Base-by-base conservation (phyloP, 2,113 vertebrate genomes). In the Nerophis ophidion region DNA sequence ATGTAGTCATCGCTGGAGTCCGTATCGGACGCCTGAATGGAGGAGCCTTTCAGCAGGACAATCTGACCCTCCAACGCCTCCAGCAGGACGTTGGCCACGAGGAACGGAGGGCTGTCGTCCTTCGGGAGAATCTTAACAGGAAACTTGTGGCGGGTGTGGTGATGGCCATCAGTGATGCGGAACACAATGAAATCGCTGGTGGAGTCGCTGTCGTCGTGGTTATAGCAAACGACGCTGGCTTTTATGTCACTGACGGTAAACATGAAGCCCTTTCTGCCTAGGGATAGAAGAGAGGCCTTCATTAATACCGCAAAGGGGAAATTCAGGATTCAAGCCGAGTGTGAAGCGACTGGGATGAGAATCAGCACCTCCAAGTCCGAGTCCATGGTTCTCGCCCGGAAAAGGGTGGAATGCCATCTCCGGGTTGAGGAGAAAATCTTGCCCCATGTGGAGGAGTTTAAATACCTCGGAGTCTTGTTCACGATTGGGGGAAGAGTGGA, bases 1-100 rank as follows among this genome's bases (percentile, higher is more conserved):
- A 99, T 91, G 69, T 96, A 93, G 79, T 96, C 94, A 48, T 97
- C 93, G 34, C 93, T 96, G 62, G 95, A 98, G 86, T 98, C 97
- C 87, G 90, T 82, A 74, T 99, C 97, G 1, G 94, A 92, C 7
- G 97, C 95, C 80, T 87, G 92, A 62, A 99, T 91, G 76, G 89
- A 89, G 53, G 93, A 93, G 1, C 90, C 77, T 62, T 91, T 81
- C 45, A 98, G 88, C 33, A 93, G 66, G 12, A 90, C 57, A 0
- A 26, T 90, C 72, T 94, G 89, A 5, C 95, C 94, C 34, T 97
- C 93, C 0, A 83, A 87, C 26, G 94, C 86, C 65, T 94, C 92
- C 85, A 98, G 86, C 57, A 92, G 81, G 57, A 92, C 85, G 64
- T 98, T 98, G 56, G 88, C 92, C 75, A 96, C 92, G n/a, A 99